phyloP scores from a whole-genome alignment of 1,140 invertebrate species.

The Zaprionus capensis region DNA sequence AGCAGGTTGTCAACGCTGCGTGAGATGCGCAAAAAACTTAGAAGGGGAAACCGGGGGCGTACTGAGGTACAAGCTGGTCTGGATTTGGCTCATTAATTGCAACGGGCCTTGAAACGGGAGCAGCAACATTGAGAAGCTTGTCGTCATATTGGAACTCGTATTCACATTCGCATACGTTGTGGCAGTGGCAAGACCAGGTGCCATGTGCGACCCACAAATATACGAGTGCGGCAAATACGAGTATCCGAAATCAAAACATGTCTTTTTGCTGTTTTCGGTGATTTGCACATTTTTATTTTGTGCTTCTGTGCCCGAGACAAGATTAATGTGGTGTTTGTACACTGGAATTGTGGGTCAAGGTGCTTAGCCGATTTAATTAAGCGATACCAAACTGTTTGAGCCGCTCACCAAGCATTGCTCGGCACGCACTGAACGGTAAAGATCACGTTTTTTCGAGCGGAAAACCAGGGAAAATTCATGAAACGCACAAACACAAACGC shows the following conservation, averaged over 20 bases:
- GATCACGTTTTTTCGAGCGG: conserved; percentile 71
- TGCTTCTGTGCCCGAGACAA: conserved; percentile 7
- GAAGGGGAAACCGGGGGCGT: conserved; percentile 16
- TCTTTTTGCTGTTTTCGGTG: conserved; percentile 61
- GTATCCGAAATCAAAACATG: conserved; percentile 54
- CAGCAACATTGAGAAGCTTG: conserved; percentile 34
- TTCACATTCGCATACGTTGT: not conserved
- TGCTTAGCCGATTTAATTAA: conserved; percentile 78
- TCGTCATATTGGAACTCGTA: not conserved
- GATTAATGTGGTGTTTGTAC: conserved; percentile 41
- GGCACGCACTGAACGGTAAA: conserved; percentile 8
- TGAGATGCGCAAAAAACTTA: conserved; percentile 21
- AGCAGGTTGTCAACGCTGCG: conserved; percentile 47
- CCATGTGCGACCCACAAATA: conserved; percentile 51
- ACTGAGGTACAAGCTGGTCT: conserved; percentile 11
- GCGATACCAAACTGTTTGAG: conserved; percentile 48
- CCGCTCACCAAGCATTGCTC: conserved; percentile 3
- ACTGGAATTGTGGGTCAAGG: conserved; percentile 73
- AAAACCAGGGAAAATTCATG: conserved; percentile 64
- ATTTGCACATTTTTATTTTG: conserved; percentile 68
- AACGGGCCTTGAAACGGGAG: conserved; percentile 71
- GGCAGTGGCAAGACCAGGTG: conserved; percentile 22
- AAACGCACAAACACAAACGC: conserved; percentile 26
- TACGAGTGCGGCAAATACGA: conserved; percentile 11
- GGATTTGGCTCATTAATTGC: conserved; percentile 67